These are phyloP conservation scores for Gobio occitaniae DNA, from an alignment of 2,797 vertebrate genomes.

Conservation along the genomic window DNA sequence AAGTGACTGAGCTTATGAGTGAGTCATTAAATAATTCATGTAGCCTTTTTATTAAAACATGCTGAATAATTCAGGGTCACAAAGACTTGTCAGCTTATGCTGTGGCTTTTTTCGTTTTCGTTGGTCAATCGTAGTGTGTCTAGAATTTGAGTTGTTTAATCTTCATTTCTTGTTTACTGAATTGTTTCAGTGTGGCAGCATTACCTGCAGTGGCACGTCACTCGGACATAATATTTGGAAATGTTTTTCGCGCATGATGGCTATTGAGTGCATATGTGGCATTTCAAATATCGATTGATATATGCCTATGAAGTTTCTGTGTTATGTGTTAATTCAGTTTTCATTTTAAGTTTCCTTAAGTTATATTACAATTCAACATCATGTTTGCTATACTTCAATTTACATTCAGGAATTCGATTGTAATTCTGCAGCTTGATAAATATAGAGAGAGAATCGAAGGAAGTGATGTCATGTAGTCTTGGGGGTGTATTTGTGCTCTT, in stretches of 20 bases:
- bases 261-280: neutral
- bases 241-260: neutral
- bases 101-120: neutral
- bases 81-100: neutral
- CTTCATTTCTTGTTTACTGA: neutral
- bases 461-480: neutral
- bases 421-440: neutral
- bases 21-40: neutral
- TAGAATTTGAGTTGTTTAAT: neutral
- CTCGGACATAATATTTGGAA: neutral
- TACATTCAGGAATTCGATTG: neutral
- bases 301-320: neutral
- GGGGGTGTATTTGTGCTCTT: neutral
- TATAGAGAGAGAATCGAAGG: no score
- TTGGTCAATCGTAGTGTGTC: neutral
- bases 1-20: neutral
- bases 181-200: neutral
- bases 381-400: neutral
- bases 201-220: neutral
- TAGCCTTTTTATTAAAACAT: neutral
- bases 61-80: neutral
- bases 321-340: neutral
- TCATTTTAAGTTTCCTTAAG: neutral
- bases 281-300: neutral
- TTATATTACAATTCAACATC: neutral